Evolutionary conservation across 2,888 invertebrate genomes (phyloP).

Genomic region (Agrilus cyanescens): DNA sequence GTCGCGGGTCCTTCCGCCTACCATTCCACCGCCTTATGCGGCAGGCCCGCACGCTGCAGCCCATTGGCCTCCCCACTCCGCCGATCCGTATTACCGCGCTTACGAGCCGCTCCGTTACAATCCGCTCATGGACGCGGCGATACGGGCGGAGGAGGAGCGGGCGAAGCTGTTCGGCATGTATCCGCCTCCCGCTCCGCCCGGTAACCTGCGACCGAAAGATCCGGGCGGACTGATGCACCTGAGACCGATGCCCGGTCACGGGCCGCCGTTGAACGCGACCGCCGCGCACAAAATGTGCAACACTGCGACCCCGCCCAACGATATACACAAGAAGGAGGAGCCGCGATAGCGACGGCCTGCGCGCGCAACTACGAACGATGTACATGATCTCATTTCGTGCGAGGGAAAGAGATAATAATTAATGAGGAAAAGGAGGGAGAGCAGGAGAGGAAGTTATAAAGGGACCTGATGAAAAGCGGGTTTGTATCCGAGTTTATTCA

Average conservation of each 20-base stretch:
- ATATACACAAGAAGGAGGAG: constrained; percentile 47
- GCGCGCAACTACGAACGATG: background rate
- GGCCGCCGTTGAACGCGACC: constrained; percentile 36
- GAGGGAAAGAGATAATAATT: background rate
- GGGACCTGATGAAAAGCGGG: too few relatives aligned
- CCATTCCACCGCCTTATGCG: constrained; percentile 40
- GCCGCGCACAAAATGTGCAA: constrained; percentile 39
- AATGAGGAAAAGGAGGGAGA: background rate
- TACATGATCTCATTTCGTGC: background rate
- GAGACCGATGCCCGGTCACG: constrained; percentile 40
- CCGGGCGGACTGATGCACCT: constrained; percentile 43
- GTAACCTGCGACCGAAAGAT: constrained; percentile 41
- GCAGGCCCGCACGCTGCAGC: constrained; percentile 31
- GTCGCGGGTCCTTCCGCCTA: constrained; percentile 39
- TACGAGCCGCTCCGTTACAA: constrained; percentile 65
- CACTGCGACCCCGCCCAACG: constrained; percentile 49
- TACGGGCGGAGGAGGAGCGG: constrained; percentile 67
- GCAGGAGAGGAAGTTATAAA: background rate
- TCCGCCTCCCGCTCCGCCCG: constrained; percentile 21
- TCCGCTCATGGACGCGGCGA: constrained; percentile 67
- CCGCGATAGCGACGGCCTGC: constrained; percentile 39
- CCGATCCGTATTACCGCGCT: constrained; percentile 43
- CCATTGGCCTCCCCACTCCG: constrained; percentile 35
- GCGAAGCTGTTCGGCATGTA: constrained; percentile 65
- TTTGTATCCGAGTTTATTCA: too few relatives aligned